phyloP scores from a whole-genome alignment of 1,140 invertebrate species.

The Drosophila punjabiensis region DNA sequence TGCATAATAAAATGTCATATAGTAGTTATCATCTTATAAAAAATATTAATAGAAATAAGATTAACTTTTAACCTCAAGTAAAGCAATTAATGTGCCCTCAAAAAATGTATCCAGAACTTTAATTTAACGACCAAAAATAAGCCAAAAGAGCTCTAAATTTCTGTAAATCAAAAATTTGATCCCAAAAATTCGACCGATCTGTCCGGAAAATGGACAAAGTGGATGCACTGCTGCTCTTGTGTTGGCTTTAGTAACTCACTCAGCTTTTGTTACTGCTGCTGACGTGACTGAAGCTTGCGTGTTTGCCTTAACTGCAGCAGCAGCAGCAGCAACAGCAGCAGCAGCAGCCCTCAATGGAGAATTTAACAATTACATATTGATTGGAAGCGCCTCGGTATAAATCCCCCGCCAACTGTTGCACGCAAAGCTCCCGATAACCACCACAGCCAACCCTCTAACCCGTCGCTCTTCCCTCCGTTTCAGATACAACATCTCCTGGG shows the following conservation, averaged over 20 bases:
- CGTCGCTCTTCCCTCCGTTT: not conserved
- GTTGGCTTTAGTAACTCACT: slow-evolving; percentile 5
- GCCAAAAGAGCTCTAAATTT: not conserved
- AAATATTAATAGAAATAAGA: not conserved
- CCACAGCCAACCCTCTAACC: slow-evolving; percentile 19
- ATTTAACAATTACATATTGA: slow-evolving; percentile 81
- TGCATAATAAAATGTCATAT: too few relatives aligned
- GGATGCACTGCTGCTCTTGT: not conserved
- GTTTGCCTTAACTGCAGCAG: slow-evolving; percentile 35
- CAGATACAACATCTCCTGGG: slow-evolving; percentile 89
- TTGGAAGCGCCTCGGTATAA: slow-evolving; percentile 60
- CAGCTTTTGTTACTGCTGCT: slow-evolving; percentile 28
- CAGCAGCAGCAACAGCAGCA: slow-evolving; percentile 12
- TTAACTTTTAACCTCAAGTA: not conserved
- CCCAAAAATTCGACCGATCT: not conserved
- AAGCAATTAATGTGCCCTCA: too few relatives aligned
- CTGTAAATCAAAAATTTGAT: not conserved
- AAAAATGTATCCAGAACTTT: not conserved
- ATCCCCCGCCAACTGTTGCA: slow-evolving; percentile 74
- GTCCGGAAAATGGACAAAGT: not conserved
- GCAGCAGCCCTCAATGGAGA: slow-evolving; percentile 53
- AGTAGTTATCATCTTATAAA: not conserved
- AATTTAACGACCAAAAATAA: not conserved
- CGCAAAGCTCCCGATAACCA: slow-evolving; percentile 55
- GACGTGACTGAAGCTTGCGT: slow-evolving; percentile 43